These are phyloP conservation scores for Aegotheles bennettii DNA, from an alignment of 2,113 vertebrate species.

Conservation along the genomic window DNA sequence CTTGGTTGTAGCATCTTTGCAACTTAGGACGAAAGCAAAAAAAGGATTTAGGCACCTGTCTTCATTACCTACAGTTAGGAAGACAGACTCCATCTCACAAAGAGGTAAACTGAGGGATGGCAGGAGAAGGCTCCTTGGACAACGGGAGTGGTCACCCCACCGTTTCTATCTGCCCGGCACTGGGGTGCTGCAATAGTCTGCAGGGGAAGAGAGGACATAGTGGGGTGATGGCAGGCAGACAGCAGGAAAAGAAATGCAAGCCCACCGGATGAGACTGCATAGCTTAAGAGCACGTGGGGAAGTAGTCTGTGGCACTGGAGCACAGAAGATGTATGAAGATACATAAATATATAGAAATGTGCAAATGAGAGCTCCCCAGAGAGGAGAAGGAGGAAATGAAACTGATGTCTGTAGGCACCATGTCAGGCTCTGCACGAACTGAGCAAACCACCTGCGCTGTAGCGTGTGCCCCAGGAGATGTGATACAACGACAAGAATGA, in stretches of 20 bases:
- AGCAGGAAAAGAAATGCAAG: background rate
- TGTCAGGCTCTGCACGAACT: background rate
- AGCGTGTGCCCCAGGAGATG: accelerated
- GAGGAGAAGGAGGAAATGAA: background rate
- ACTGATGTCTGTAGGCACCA: background rate
- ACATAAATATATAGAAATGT: background rate
- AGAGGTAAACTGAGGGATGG: background rate
- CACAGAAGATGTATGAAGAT: background rate
- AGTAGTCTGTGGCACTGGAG: background rate
- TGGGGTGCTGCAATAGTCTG: background rate
- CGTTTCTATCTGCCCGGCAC: background rate
- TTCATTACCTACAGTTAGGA: background rate
- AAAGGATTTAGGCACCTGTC: background rate
- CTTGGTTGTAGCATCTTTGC: background rate
- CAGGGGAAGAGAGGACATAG: background rate
- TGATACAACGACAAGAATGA: background rate
- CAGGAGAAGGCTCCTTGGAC: background rate
- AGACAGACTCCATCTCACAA: background rate
- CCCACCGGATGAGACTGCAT: accelerated
- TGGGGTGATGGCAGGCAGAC: background rate
- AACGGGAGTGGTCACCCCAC: background rate
- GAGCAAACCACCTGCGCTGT: background rate
- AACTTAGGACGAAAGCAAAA: background rate
- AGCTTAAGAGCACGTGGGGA: background rate
- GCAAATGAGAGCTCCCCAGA: background rate